Evolutionary conservation across 2,113 vertebrate species (phyloP), one percentile per base, ranked within the genome.

Genomic region (Thunnus maccoyii): DNA sequence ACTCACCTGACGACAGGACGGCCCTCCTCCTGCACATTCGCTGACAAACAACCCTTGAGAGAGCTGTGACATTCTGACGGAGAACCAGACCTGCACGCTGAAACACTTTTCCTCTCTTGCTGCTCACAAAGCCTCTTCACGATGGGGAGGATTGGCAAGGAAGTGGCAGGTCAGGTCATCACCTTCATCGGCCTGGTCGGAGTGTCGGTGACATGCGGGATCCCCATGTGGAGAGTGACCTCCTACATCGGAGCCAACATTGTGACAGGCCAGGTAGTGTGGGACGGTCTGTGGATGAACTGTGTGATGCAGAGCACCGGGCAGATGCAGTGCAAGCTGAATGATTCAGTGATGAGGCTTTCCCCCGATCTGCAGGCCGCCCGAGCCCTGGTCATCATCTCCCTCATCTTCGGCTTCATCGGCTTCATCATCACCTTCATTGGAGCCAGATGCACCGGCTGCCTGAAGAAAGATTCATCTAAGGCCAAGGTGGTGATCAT

Each of bases 201-300:
- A 0, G 64, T 93, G 58, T 89, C 97, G 0, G 93, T 99, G 62
- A 89, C 93, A 83, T 96, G 95, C 0, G 96, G 96, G 0, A 20
- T 99, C 69, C 98, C 98, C 74, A 96, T 98, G 96, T 99, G 98
- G 98, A 90, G 96, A 0, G 96, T 96, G 80, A 97, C 97, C 0
- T 86, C 94, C 47, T 99, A 90, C 88, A 83, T 98, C 0, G 97
- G 97, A 2, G 96, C 96, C 93, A 99, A 97, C 95, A 99, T 96
- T 4, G 92, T 94, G 55, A 90, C 95, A 0, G 95, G 91, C 0
- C 95, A 96, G 89, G 71, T 93, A 52, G 82, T 97, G 58, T 99
- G 97, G 98, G 98, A 99, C 44, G 98, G 98, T 5, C 94, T 99
- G 92, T 99, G 98, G 98, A 99, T 99, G 98, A 95, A 92, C 90